These are phyloP conservation scores for Phalanger gymnotis DNA, from an alignment of 2,797 vertebrate genomes.

Conservation along the genomic window DNA sequence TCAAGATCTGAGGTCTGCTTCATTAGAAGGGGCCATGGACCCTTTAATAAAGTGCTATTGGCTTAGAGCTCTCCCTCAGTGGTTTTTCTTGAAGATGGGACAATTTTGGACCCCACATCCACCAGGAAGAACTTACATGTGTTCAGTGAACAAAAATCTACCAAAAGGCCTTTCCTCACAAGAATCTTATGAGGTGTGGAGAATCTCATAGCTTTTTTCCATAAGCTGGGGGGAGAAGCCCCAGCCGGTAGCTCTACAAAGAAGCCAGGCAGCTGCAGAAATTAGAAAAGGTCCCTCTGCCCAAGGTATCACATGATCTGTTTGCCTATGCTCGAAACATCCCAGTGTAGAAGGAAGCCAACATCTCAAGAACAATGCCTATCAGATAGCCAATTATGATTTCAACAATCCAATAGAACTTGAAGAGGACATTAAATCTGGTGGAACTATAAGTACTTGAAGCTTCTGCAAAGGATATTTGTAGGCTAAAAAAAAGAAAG, in stretches of 20 bases:
- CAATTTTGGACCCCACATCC: background rate
- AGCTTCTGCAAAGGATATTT: background rate
- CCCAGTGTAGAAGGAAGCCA: background rate
- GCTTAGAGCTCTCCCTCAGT: background rate
- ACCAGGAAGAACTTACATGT: background rate
- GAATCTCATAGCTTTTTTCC: background rate
- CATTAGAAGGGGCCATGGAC: background rate
- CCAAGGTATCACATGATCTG: background rate
- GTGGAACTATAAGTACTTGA: background rate
- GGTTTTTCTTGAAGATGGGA: background rate
- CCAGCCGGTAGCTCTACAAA: background rate
- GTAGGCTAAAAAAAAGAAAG: background rate
- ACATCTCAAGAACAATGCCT: background rate
- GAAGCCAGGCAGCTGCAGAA: background rate
- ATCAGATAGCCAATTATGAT: background rate
- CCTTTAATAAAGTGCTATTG: background rate
- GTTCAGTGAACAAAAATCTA: background rate
- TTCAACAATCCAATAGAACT: background rate
- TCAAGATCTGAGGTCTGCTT: background rate
- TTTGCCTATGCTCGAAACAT: background rate
- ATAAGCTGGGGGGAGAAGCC: background rate
- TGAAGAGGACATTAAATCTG: background rate
- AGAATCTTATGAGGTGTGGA: background rate
- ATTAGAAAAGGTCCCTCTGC: background rate
- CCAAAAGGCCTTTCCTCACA: background rate